Percentiles rank a stretch among this genome's conserved stretches.
Conservation (phyloP, 1,140 invertebrate genomes). For the Caerostris darwini region DNA sequence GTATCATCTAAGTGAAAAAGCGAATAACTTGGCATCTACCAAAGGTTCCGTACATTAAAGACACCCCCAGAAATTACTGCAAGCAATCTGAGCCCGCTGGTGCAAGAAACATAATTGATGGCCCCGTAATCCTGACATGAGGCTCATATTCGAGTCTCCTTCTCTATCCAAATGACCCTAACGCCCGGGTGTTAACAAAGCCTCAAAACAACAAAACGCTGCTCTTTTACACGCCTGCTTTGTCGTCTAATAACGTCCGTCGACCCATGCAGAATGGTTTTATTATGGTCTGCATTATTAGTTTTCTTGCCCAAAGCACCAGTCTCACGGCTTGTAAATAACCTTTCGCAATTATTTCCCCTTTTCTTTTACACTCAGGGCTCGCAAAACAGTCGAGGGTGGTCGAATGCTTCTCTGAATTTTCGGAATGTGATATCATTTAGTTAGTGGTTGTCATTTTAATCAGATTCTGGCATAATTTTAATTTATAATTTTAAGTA, state of each 20-base stretch:
- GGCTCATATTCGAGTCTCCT: slow-evolving; percentile 50
- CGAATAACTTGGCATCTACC: neutral
- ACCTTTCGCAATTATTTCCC: slow-evolving; percentile 24
- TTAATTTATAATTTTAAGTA: too few species aligned
- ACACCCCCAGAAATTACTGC: slow-evolving; percentile 23
- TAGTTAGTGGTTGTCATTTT: too few species aligned
- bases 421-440: too few species aligned
- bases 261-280: slow-evolving; percentile 2
- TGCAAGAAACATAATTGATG: slow-evolving; percentile 55
- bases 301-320: slow-evolving; percentile 1
- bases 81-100: slow-evolving; percentile 37
- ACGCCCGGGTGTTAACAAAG: slow-evolving; percentile 50
- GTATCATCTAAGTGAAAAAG: slow-evolving; percentile 79
- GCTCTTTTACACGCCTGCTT: neutral
- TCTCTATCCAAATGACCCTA: slow-evolving; percentile 35
- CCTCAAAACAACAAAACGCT: slow-evolving; percentile 57
- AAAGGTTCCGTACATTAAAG: slow-evolving; percentile 32
- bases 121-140: slow-evolving; percentile 2
- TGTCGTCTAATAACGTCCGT: slow-evolving; percentile 28
- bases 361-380: too few species aligned
- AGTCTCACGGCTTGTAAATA: slow-evolving; percentile 9
- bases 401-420: too few species aligned
- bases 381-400: too few species aligned
- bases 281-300: slow-evolving; percentile 50
- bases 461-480: too few species aligned